phyloP scores from a whole-genome alignment of 2,888 invertebrate genomes.

The Yponomeuta evonymella region DNA sequence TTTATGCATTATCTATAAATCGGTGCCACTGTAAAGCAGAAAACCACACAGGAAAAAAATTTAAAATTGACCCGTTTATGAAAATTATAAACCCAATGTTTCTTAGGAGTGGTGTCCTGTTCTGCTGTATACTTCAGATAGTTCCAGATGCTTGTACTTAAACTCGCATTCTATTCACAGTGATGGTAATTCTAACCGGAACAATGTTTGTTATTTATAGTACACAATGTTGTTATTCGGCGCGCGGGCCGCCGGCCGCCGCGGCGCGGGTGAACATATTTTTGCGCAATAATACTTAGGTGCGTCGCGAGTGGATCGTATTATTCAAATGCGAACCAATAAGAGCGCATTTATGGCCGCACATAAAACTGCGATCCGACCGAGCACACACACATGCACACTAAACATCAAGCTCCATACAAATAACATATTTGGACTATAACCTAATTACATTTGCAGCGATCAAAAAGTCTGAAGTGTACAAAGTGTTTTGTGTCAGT shows the following conservation, averaged over 20 bases:
- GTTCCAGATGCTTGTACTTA: too few species aligned
- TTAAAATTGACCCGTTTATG: too few species aligned
- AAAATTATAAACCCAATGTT: too few species aligned
- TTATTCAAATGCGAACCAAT: constrained; percentile 73
- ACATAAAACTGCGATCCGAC: constrained; percentile 74
- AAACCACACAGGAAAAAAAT: too few species aligned
- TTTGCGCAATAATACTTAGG: constrained; percentile 24
- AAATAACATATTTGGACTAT: background rate
- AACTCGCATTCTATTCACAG: background rate
- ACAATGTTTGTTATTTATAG: background rate
- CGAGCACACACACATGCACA: constrained; percentile 62
- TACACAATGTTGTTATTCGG: background rate
- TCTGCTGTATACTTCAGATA: too few species aligned
- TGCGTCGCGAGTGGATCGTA: constrained; percentile 53
- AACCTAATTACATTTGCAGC: background rate
- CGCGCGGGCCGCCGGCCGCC: background rate
- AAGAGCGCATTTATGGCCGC: constrained; percentile 67
- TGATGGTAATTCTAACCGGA: background rate
- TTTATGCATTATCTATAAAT: too few species aligned
- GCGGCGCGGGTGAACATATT: constrained; percentile 14
- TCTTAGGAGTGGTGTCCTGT: too few species aligned
- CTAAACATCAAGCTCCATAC: background rate
- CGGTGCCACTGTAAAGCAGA: too few species aligned
- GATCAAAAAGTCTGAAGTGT: background rate
- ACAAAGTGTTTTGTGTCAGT: background rate